Conservation (phyloP, 1,140 invertebrate genomes). For the Augochlora pura region DNA sequence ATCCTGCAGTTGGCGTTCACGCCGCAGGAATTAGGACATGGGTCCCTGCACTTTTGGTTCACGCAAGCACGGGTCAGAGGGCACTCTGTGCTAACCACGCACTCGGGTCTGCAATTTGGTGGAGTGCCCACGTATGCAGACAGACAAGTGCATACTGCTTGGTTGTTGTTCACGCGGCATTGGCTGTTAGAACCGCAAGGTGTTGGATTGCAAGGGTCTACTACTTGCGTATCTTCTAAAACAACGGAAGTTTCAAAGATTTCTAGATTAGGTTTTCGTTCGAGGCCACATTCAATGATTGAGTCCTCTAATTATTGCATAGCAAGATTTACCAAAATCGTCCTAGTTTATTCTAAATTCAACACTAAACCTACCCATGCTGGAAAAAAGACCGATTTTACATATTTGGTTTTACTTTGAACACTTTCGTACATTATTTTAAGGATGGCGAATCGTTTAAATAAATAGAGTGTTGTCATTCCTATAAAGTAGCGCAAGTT, state of each 20-base stretch:
- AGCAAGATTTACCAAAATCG: too few species aligned
- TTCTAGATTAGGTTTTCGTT: not conserved
- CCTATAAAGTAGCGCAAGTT: too few species aligned
- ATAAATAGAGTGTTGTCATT: too few species aligned
- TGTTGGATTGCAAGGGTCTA: constrained; percentile 85
- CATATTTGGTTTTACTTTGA: too few species aligned
- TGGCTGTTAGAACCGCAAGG: constrained; percentile 90
- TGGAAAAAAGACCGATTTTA: too few species aligned
- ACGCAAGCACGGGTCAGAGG: constrained; percentile 75
- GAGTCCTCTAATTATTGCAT: too few species aligned
- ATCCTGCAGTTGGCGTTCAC: constrained; percentile 87
- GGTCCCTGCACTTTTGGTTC: constrained; percentile 79
- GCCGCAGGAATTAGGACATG: constrained; percentile 82
- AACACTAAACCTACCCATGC: too few species aligned
- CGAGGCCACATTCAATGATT: not conserved
- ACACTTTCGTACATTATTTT: too few species aligned
- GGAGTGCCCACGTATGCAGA: constrained; percentile 86
- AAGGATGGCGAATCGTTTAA: too few species aligned
- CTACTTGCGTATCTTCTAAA: constrained; percentile 35
- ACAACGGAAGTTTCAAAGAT: not conserved
- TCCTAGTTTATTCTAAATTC: too few species aligned
- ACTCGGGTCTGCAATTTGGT: constrained; percentile 85
- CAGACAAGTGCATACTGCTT: constrained; percentile 87
- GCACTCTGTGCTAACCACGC: constrained; percentile 80
- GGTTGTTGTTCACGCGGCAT: constrained; percentile 82